Percentiles rank a stretch among this genome's conserved stretches.
phyloP scores from a whole-genome alignment of 2,888 invertebrate genomes.

The Lithophane socia region DNA sequence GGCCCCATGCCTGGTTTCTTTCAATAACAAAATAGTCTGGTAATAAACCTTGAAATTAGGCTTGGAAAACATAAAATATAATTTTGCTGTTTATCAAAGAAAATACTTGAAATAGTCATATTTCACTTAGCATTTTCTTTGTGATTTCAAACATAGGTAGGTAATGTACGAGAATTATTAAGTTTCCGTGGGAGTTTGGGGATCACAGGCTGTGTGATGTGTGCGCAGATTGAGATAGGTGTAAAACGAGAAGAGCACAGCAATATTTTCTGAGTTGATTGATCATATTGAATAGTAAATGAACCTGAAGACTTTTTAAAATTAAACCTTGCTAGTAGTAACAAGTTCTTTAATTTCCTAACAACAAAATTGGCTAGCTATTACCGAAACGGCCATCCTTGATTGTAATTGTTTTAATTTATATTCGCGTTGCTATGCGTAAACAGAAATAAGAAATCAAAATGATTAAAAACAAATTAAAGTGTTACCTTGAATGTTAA shows the following conservation, averaged over 20 bases:
- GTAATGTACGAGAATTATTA: neutral
- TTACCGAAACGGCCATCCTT: conserved; percentile 35
- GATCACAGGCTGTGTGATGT: neutral
- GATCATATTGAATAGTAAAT: neutral
- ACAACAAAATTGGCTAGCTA: conserved; percentile 10
- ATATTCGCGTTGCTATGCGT: conserved; percentile 1
- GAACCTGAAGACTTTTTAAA: neutral
- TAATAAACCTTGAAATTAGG: conserved; percentile 8
- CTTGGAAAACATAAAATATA: conserved; percentile 12
- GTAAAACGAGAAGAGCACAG: too few species aligned
- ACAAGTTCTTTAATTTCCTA: neutral
- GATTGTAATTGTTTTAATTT: conserved; percentile 33
- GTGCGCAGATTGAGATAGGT: neutral
- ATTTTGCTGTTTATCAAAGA: neutral
- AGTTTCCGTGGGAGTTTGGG: neutral
- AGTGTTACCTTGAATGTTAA: conserved; percentile 31
- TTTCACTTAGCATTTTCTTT: neutral
- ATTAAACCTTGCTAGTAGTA: neutral
- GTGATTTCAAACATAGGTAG: neutral
- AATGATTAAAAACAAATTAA: conserved; percentile 35
- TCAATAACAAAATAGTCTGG: conserved; percentile 1
- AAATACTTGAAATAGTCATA: conserved; percentile 23
- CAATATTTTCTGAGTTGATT: neutral
- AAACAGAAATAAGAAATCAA: neutral
- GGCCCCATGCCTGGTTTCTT: neutral